Evolutionary conservation across 1,140 invertebrate species (phyloP).

Genomic region (Rhagoletis zephyria): DNA sequence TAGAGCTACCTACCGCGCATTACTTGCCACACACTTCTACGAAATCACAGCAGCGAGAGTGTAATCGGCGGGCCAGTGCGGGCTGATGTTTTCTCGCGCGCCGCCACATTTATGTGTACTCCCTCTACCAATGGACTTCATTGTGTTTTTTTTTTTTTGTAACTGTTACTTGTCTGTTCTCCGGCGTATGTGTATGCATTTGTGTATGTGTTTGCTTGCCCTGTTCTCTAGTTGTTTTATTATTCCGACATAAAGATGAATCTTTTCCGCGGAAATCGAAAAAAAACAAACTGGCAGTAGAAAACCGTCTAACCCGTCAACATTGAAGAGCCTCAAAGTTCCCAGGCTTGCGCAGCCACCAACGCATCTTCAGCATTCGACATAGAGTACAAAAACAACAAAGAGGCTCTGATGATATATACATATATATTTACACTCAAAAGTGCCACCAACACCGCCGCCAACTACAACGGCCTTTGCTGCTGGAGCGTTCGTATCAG

Average conservation of each 20-base stretch:
- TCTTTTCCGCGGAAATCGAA: conserved; percentile 52
- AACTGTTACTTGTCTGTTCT: conserved; percentile 17
- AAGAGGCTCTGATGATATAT: background rate
- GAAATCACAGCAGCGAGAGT: conserved; percentile 53
- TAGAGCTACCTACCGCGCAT: conserved; percentile 54
- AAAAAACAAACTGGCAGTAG: conserved; percentile 10
- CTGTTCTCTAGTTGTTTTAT: conserved; percentile 46
- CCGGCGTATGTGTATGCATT: background rate
- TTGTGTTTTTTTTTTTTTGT: background rate
- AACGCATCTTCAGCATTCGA: conserved; percentile 43
- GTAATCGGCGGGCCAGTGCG: background rate
- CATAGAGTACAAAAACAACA: background rate
- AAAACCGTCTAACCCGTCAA: conserved; percentile 4
- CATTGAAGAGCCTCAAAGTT: conserved; percentile 31
- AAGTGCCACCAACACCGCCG: conserved; percentile 41
- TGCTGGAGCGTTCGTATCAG: background rate
- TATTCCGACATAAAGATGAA: conserved; percentile 47
- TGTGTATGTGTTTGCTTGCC: background rate
- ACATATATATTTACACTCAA: background rate
- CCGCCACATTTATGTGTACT: background rate
- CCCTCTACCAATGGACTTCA: background rate
- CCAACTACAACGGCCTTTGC: background rate
- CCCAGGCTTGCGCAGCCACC: conserved; percentile 52
- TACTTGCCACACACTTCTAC: conserved; percentile 57
- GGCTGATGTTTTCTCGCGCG: background rate